Conservation (phyloP, 2,888 invertebrate genomes). For the Sericinus montela region DNA sequence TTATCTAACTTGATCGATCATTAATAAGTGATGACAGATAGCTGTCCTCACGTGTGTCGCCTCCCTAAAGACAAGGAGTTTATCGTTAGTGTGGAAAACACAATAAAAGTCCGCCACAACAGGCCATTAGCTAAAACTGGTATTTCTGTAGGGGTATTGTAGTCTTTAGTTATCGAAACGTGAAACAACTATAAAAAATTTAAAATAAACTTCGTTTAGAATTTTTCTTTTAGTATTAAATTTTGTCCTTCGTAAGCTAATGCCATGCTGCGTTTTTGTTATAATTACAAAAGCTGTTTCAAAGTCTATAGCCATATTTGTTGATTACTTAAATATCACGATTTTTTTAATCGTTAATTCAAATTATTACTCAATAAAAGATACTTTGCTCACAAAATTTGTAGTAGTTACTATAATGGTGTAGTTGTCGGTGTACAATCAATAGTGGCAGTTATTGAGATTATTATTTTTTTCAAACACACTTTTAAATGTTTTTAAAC, state of each 20-base stretch:
- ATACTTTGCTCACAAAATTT: no score
- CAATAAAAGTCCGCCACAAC: slow-evolving; percentile 28
- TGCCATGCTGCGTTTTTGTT: no score
- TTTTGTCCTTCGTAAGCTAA: neutral
- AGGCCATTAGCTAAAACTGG: slow-evolving; percentile 25
- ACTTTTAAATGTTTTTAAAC: no score
- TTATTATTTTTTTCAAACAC: no score
- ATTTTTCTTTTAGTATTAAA: neutral
- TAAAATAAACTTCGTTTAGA: neutral
- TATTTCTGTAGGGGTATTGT: slow-evolving; percentile 8
- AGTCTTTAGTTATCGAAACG: neutral
- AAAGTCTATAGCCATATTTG: no score
- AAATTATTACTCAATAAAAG: no score
- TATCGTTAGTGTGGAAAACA: slow-evolving; percentile 28
- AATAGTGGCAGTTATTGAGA: no score
- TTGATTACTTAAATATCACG: no score
- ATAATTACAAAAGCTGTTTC: no score
- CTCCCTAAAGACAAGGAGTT: slow-evolving; percentile 23
- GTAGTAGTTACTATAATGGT: no score
- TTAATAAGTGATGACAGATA: slow-evolving; percentile 12
- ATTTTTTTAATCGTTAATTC: no score
- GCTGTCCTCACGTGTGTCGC: slow-evolving; percentile 10
- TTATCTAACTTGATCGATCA: slow-evolving; percentile 5
- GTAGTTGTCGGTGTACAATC: no score
- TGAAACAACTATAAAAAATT: neutral